phyloP scores from a whole-genome alignment of 2,888 invertebrate genomes.

The Chrysolina americana region DNA sequence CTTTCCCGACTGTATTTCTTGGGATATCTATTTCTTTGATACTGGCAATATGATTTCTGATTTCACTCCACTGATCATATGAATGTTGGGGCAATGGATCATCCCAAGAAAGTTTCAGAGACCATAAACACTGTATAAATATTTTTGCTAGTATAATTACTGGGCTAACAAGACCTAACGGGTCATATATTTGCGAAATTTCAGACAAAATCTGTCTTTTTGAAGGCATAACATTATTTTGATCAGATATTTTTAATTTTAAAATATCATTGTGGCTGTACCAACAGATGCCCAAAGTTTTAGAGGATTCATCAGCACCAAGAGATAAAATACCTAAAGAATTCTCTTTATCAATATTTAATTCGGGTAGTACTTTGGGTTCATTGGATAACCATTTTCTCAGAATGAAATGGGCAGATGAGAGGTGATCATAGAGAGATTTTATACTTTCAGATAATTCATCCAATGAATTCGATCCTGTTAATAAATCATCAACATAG shows the following conservation, averaged over 20 bases:
- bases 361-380: background rate
- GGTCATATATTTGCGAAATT: no score
- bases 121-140: slow-evolving; percentile 15
- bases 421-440: no score
- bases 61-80: background rate
- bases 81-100: slow-evolving; percentile 18
- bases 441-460: background rate
- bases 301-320: background rate
- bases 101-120: slow-evolving; percentile 15
- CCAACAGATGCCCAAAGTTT: background rate
- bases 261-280: no score
- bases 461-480: background rate
- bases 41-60: background rate
- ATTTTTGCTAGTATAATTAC: slow-evolving; percentile 15
- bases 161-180: slow-evolving; percentile 23
- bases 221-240: no score
- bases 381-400: slow-evolving; percentile 4
- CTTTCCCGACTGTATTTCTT: background rate
- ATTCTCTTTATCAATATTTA: background rate
- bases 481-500: background rate
- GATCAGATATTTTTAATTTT: no score
- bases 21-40: slow-evolving; percentile 17
- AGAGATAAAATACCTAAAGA: background rate
- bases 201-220: slow-evolving; percentile 13
- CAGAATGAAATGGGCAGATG: background rate